phyloP scores from a whole-genome alignment of 2,797 vertebrate species.

The Cossypha dichroa region DNA sequence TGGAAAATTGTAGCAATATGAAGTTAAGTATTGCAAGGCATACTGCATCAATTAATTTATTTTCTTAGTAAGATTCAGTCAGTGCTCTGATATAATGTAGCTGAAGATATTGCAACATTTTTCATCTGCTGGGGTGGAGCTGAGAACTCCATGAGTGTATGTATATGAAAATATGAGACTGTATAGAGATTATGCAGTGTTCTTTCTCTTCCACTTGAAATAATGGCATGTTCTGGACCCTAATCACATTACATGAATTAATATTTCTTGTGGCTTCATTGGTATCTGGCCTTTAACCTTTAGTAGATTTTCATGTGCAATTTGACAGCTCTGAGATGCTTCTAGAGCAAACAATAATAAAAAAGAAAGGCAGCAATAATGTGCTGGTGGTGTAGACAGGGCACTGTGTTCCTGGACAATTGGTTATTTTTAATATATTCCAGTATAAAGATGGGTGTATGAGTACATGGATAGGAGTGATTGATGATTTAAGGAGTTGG shows the following conservation, averaged over 20 bases:
- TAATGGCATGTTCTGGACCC: not conserved
- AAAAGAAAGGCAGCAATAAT: not conserved
- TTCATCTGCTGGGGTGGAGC: not conserved
- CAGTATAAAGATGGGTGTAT: not conserved
- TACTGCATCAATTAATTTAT: not conserved
- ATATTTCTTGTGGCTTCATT: not conserved
- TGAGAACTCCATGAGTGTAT: not conserved
- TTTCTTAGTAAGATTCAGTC: not conserved
- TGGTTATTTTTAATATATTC: not conserved
- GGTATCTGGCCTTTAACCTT: not conserved
- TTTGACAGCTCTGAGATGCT: not conserved
- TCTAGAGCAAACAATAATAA: not conserved
- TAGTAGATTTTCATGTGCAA: not conserved
- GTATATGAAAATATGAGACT: not conserved
- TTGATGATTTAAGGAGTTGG: not conserved
- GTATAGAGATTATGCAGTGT: not conserved
- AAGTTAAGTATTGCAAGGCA: not conserved
- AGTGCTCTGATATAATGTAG: not conserved
- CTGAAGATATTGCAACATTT: not conserved
- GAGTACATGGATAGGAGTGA: not conserved
- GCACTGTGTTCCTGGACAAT: not conserved
- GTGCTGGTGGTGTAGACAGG: not conserved
- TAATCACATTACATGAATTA: not conserved
- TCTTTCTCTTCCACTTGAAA: not conserved
- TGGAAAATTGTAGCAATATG: not conserved